Percentiles rank a stretch among this genome's conserved stretches.
These are phyloP conservation scores for Watsonalla cultraria DNA, from an alignment of 2,888 invertebrate genomes.

Conservation along the genomic window DNA sequence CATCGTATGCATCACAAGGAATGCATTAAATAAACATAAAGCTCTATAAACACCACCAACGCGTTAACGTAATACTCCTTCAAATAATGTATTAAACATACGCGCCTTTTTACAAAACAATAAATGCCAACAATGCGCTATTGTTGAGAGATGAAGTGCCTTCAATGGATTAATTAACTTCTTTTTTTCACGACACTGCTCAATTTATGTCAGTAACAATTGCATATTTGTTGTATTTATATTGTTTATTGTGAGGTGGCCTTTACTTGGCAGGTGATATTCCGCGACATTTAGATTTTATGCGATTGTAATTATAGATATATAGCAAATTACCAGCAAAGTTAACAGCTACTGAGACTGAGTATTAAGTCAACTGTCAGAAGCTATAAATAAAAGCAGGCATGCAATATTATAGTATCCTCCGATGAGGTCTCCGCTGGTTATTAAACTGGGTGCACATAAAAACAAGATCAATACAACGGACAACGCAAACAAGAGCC, in stretches of 20 bases:
- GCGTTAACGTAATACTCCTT: conserved; percentile 8
- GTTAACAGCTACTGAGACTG: no score
- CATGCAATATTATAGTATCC: not conserved
- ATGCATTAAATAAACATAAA: conserved; percentile 25
- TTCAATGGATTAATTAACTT: conserved; percentile 30
- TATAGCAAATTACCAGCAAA: no score
- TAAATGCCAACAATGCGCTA: conserved; percentile 36
- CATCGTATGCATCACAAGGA: conserved; percentile 23
- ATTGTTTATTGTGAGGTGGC: not conserved
- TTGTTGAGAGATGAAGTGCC: conserved; percentile 30
- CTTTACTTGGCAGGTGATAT: not conserved
- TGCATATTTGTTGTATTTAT: not conserved
- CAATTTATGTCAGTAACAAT: not conserved
- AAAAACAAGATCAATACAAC: not conserved
- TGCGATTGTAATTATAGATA: no score
- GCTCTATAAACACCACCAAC: conserved; percentile 5
- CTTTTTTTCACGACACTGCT: conserved; percentile 7
- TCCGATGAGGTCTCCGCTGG: not conserved
- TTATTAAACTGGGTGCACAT: not conserved
- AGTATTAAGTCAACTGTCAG: not conserved
- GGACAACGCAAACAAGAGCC: not conserved
- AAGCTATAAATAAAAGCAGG: not conserved
- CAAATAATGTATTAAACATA: conserved; percentile 21
- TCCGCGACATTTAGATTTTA: no score
- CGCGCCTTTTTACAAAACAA: conserved; percentile 22